Conservation (phyloP, 37 sponge, comb jelly and placozoan genomes). For the Crambe crambe region DNA sequence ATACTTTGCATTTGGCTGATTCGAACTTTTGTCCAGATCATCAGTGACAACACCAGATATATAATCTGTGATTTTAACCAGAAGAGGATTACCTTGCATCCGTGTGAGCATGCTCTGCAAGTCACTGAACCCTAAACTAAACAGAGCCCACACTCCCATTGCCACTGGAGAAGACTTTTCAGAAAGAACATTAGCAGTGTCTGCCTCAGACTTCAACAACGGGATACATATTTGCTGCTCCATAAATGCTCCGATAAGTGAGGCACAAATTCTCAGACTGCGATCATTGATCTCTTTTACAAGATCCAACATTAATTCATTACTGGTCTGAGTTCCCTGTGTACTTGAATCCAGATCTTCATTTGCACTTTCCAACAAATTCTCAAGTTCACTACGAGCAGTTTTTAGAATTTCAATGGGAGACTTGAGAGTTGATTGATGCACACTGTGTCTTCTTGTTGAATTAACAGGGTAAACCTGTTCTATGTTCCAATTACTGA, state of each 20-base stretch:
- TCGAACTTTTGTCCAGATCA: background rate
- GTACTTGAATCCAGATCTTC: slow-evolving; percentile 4
- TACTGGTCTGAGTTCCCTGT: background rate
- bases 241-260: slow-evolving; percentile 71
- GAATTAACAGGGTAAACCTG: slow-evolving; percentile 29
- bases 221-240: slow-evolving; percentile 59
- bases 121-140: slow-evolving; percentile 38
- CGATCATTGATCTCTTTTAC: slow-evolving; percentile 17
- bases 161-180: slow-evolving; percentile 37
- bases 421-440: background rate
- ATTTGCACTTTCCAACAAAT: slow-evolving; percentile 12
- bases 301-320: slow-evolving; percentile 38
- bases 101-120: slow-evolving; percentile 31
- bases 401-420: slow-evolving; percentile 6
- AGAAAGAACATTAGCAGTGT: slow-evolving; percentile 49
- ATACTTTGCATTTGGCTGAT: slow-evolving; percentile 16
- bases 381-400: slow-evolving; percentile 24
- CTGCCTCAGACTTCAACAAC: slow-evolving; percentile 32
- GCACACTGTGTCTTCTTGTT: background rate
- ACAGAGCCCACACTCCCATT: slow-evolving; percentile 62
- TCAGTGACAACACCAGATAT: slow-evolving; percentile 34
- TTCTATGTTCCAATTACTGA: slow-evolving; percentile 21
- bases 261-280: slow-evolving; percentile 32
- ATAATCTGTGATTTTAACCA: slow-evolving; percentile 43
- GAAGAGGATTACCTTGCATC: slow-evolving; percentile 6